Base-by-base conservation (phyloP, 2,797 vertebrate species). In the Neosalanx taihuensis region DNA sequence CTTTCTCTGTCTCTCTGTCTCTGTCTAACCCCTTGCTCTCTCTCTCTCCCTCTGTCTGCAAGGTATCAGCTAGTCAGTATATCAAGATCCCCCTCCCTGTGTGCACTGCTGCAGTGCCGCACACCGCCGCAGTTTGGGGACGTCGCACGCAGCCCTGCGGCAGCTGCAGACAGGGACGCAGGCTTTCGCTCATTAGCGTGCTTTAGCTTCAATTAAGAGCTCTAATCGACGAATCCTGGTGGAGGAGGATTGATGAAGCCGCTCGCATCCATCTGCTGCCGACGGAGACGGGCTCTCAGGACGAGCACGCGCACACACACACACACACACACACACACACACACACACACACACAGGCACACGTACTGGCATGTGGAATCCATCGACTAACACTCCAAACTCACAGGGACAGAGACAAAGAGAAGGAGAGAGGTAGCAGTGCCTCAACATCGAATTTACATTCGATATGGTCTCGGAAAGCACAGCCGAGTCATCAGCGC, bases 191-290 rank as follows among this genome's bases (percentile, higher is more conserved):
- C 74, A 86, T 87, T 83, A 76, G 83, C 80, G 74, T 85, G 73
- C 77, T 89, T 86, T 86, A 86, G 84, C 70, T 81, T 73, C 75
- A 85, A 85, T 89, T 81, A 87, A 72, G 74, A n/a, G 61, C 76
- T 64, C 69, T 88, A 86, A 89, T 88, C 84, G 85, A 84, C 81
- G 75, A 81, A 82, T 86, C 72, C 78, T 78, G 67, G 76, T 46
- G 75, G 81, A 83, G 79, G 53, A 79, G 72, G 84, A 87, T 81
- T 86, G 88, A 89, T 89, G 85, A 83, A 82, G 77, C 81, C 63
- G 69, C 81, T 84, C 76, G 62, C 51, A 64, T 77, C 83, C 87
- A 87, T 88, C 83, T 90, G 85, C 68, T 72, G 71, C 69, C 72
- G 83, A 86, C 82, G 80, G 72, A 49, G 61, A 78, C 69, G 5